phyloP scores from a whole-genome alignment of 2,888 invertebrate genomes.

The Pachydiplax longipennis region DNA sequence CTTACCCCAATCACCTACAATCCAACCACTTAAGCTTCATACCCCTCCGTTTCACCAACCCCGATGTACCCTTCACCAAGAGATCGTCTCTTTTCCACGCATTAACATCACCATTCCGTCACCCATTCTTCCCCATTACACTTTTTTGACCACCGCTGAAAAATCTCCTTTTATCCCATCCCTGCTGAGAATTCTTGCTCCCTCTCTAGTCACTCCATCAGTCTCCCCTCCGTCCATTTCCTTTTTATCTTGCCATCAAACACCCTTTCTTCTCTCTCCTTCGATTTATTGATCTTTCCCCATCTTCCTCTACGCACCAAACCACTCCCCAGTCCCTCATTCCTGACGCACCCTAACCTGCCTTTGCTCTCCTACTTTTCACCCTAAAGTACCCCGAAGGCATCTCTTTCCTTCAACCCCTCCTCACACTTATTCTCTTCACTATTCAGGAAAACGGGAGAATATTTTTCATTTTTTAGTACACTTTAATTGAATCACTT shows the following conservation, averaged over 20 bases:
- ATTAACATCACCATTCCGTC: too few relatives aligned
- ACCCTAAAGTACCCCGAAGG: neutral
- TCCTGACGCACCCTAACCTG: neutral
- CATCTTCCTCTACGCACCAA: neutral
- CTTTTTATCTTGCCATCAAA: neutral
- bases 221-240: neutral
- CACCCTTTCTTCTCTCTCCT: neutral
- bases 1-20: too few relatives aligned
- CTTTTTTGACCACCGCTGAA: too few relatives aligned
- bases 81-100: too few relatives aligned
- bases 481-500: too few relatives aligned
- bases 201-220: neutral
- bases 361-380: neutral
- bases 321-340: neutral
- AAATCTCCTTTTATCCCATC: too few relatives aligned
- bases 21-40: too few relatives aligned
- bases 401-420: neutral
- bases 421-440: neutral
- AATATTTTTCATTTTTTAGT: too few relatives aligned
- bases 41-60: neutral
- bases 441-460: neutral
- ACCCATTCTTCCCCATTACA: too few relatives aligned
- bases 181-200: neutral
- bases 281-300: neutral
- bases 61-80: neutral